A percentile compares a stretch with the other conserved stretches of the same genome.
Evolutionary conservation across 2,113 vertebrate genomes (phyloP).

Genomic region (Psettodes erumei): DNA sequence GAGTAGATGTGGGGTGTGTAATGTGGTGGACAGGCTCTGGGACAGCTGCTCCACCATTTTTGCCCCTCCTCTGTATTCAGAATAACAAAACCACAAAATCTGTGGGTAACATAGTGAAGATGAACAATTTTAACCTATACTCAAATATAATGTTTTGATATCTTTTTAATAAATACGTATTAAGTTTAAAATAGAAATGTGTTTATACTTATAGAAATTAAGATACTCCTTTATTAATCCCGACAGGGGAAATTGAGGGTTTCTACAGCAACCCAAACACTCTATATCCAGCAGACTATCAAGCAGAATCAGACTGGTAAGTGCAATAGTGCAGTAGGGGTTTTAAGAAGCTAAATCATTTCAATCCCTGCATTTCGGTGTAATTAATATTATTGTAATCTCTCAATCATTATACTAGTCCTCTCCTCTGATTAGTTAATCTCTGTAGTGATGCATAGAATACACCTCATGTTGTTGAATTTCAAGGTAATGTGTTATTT

Average conservation of each 20-base stretch:
- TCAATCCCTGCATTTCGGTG: no score
- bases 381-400: no score
- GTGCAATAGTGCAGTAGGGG: no score
- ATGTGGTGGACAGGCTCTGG: conserved; percentile 42
- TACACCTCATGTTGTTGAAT: background rate
- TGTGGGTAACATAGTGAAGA: background rate
- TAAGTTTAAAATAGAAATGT: background rate
- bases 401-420: background rate
- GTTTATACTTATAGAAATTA: no score
- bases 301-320: no score
- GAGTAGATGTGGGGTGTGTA: conserved; percentile 47
- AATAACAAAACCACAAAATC: conserved; percentile 34
- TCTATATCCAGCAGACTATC: no score
- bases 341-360: background rate
- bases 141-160: background rate
- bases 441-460: background rate
- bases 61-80: conserved; percentile 30
- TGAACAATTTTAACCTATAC: background rate
- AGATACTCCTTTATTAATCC: no score
- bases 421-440: background rate
- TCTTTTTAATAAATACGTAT: no score
- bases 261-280: no score
- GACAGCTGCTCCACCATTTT: conserved; percentile 75
- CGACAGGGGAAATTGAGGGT: no score
- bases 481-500: background rate